Evolutionary conservation across 2,113 vertebrate species (phyloP).

Genomic region (Hemiscyllium ocellatum): DNA sequence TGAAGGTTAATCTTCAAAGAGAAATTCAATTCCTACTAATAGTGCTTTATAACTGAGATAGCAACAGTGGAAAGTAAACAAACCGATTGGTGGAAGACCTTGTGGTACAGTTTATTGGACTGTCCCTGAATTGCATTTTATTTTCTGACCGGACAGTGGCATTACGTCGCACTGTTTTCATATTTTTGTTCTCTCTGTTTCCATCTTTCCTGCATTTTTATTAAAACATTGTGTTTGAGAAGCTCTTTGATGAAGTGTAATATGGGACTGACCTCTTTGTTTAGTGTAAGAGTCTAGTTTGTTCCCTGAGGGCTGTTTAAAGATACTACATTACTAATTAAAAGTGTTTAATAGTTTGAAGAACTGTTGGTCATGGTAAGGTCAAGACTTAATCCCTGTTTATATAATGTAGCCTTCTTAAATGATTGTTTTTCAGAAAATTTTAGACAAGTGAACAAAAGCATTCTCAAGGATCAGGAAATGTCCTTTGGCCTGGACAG

Average conservation of each 20-base stretch:
- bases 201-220: background rate
- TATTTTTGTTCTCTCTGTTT: background rate
- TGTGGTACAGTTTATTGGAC: background rate
- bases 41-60: conserved; percentile 16
- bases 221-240: background rate
- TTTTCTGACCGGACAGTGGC: background rate
- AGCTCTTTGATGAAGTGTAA: background rate
- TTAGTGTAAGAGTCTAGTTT: background rate
- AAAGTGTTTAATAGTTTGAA: background rate
- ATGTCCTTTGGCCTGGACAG: background rate
- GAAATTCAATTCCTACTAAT: conserved; percentile 7
- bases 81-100: background rate
- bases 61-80: background rate
- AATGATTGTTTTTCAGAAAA: background rate
- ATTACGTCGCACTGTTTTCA: background rate
- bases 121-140: background rate
- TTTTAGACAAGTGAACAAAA: background rate
- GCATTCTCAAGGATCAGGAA: background rate
- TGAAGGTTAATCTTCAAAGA: conserved; percentile 35
- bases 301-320: background rate
- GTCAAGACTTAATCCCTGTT: background rate
- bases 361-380: background rate
- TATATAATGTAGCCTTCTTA: too few species aligned
- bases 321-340: background rate
- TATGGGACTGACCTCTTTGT: background rate